phyloP scores from a whole-genome alignment of 2,797 vertebrate genomes.

The Pyrrhura leucotis region DNA sequence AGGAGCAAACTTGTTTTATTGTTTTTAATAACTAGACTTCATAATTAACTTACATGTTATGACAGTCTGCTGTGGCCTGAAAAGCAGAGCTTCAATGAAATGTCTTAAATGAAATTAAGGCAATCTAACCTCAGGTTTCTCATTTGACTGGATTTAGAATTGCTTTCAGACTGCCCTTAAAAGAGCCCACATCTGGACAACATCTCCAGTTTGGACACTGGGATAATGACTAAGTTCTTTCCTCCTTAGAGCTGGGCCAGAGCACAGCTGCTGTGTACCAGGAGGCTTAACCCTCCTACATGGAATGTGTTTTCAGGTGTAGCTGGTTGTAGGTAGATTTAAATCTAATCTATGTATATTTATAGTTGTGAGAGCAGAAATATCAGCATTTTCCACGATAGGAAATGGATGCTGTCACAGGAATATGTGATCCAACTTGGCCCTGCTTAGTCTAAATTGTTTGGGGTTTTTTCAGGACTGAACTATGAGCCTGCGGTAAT shows the following conservation, averaged over 20 bases:
- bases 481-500: not conserved
- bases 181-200: not conserved
- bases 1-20: not conserved
- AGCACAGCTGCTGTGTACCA: not conserved
- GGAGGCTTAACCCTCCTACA: not conserved
- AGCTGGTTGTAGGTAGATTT: not conserved
- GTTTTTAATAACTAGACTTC: not conserved
- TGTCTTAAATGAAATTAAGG: not conserved
- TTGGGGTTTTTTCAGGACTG: not conserved
- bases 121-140: not conserved
- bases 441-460: not conserved
- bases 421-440: not conserved
- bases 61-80: not conserved
- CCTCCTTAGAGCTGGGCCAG: not conserved
- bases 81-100: not conserved
- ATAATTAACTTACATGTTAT: not conserved
- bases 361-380: not conserved
- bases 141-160: not conserved
- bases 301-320: not conserved
- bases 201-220: not conserved
- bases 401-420: not conserved
- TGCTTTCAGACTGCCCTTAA: constrained; percentile 16
- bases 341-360: not conserved
- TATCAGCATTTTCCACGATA: not conserved
- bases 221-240: not conserved